phyloP scores from a whole-genome alignment of 2,797 vertebrate species.

The Neosalanx taihuensis region DNA sequence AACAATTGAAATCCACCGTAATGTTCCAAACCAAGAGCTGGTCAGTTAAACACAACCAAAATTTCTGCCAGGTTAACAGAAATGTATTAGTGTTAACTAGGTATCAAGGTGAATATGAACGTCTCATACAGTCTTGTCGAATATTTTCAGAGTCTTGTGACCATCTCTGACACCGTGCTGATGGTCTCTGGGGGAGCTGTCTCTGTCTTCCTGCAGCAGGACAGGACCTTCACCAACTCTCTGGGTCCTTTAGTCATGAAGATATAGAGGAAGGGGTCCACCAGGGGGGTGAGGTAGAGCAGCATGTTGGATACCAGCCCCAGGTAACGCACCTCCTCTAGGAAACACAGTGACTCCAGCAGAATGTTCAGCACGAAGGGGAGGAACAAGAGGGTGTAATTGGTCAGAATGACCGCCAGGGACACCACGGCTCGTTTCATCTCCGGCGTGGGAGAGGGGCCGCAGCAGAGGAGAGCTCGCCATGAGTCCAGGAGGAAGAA shows the following conservation, averaged over 20 bases:
- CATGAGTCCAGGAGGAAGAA: slow-evolving; percentile 65
- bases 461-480: slow-evolving; percentile 55
- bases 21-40: no score
- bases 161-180: slow-evolving; percentile 54
- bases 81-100: no score
- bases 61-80: no score
- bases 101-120: no score
- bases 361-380: slow-evolving; percentile 64
- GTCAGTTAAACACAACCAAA: no score
- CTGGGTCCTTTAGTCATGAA: slow-evolving; percentile 59
- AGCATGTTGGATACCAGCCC: slow-evolving; percentile 56
- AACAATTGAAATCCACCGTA: no score
- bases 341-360: slow-evolving; percentile 51
- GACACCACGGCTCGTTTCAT: slow-evolving; percentile 51
- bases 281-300: slow-evolving; percentile 64
- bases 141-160: slow-evolving; percentile 45
- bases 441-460: slow-evolving; percentile 31
- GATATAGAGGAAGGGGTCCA: slow-evolving; percentile 69
- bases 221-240: slow-evolving; percentile 53
- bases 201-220: slow-evolving; percentile 44
- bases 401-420: slow-evolving; percentile 53
- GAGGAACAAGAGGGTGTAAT: slow-evolving; percentile 63
- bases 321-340: slow-evolving; percentile 40
- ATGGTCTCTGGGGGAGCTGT: slow-evolving; percentile 21
- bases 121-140: background rate